Evolutionary conservation across 2,888 invertebrate species (phyloP), one percentile per base, ranked within the genome.

Genomic region (Archaeoteleia sp.): DNA sequence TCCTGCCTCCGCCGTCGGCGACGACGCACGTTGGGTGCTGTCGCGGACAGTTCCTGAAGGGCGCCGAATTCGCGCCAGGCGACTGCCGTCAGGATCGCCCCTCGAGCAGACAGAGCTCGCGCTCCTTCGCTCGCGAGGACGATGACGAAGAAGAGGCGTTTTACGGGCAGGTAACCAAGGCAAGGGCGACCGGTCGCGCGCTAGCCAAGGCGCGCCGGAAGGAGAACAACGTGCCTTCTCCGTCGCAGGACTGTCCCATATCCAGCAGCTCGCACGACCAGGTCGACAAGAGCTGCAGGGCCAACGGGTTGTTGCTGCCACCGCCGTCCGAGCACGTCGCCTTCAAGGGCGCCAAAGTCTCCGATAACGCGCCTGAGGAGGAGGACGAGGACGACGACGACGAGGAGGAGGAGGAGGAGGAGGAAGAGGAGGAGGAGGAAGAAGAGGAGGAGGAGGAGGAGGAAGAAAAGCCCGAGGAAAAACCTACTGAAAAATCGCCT

Each of bases 381-480:
- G 37, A 14, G 7, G 60, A 40, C 2, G 60, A 60, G 1, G 51
- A 51, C n/a, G 40, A 55, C 1, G 48, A 48, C 1, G 54, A 55
- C 6, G 60, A 60, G n/a, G 48, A 35, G 14, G 35, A 35, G 5
- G 35, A 54, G 1, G 60, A 35, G 1, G 66, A 58, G 5, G 57
- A 58, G 1, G 57, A 65, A 2, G 49, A 63, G 1, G 62, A 62
- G 3, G 65, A 65, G 1, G 46, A 53, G 15, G 40, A 53, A 15
- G 69, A 63, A 1, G 57, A 65, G 4, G 74, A 76, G 9, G 81
- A 83, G 43, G 73, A 76, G 78, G 23, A 67, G 65, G 54, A 27
- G 32, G 82, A 84, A 54, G 82, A 82, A n/a, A 81, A 82, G 32
- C 3, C 25, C 1, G 76, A 71, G 46, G 57, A 37, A 48, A 58